These are phyloP conservation scores for Calypte anna DNA, from an alignment of 2,113 vertebrate species.

Conservation along the genomic window DNA sequence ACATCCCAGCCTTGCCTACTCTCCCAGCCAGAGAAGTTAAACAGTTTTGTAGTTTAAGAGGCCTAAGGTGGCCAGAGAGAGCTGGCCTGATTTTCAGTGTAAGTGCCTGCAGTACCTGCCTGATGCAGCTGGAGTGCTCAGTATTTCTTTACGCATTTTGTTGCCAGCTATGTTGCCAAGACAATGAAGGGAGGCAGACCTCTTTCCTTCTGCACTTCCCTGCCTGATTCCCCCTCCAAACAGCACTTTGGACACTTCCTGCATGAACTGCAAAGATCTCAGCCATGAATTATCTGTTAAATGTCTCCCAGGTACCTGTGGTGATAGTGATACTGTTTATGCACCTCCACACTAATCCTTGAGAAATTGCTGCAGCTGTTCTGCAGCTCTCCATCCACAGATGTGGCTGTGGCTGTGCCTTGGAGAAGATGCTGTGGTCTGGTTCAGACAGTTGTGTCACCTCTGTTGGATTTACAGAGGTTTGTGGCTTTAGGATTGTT, in stretches of 20 bases:
- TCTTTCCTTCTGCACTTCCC: background rate
- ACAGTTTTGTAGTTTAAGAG: background rate
- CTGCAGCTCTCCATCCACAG: background rate
- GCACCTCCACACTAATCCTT: rapidly evolving
- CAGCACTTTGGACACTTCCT: background rate
- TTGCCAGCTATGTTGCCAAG: background rate
- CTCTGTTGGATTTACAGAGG: background rate
- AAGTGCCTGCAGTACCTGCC: background rate
- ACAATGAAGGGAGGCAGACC: background rate
- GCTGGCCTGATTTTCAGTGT: background rate
- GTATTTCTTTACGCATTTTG: background rate
- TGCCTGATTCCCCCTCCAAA: background rate
- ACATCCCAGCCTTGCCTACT: background rate
- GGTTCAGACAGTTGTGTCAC: background rate
- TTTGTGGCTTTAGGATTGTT: background rate
- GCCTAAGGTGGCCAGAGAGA: background rate
- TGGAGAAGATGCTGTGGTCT: background rate
- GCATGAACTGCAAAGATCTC: background rate
- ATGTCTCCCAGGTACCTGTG: background rate
- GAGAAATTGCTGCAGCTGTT: background rate
- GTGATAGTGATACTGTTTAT: background rate
- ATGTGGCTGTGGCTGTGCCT: background rate
- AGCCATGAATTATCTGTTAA: background rate
- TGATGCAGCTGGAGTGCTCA: background rate
- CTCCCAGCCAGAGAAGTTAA: background rate